phyloP scores from a whole-genome alignment of 1,140 invertebrate species.

The Nasonia longicornis region DNA sequence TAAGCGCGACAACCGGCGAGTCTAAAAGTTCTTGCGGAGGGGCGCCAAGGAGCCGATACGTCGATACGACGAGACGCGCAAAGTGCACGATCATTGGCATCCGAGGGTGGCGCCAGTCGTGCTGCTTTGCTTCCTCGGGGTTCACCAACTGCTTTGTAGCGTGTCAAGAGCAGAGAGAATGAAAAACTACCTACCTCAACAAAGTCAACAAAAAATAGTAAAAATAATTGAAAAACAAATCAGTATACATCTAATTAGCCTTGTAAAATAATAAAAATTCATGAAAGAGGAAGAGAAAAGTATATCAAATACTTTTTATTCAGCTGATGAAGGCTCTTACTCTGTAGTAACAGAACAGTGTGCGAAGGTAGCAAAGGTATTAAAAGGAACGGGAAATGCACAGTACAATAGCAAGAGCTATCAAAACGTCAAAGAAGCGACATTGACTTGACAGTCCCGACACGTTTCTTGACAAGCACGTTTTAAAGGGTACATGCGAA shows the following conservation, averaged over 20 bases:
- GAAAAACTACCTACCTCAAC: slow-evolving; percentile 16
- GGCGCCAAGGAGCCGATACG: neutral
- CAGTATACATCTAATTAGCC: neutral
- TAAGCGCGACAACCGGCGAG: neutral
- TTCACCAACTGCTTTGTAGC: slow-evolving; percentile 38
- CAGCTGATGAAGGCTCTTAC: slow-evolving; percentile 51
- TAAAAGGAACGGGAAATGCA: neutral
- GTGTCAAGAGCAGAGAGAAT: neutral
- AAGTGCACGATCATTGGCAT: slow-evolving; percentile 23
- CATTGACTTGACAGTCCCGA: neutral
- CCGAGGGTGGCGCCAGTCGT: slow-evolving; percentile 40
- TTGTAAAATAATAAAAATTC: slow-evolving; percentile 37
- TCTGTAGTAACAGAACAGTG: slow-evolving; percentile 14
- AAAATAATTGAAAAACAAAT: neutral
- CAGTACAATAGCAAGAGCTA: slow-evolving; percentile 40
- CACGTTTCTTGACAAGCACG: slow-evolving; percentile 29
- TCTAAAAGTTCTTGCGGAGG: neutral
- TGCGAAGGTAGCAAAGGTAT: slow-evolving; percentile 21
- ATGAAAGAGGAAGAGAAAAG: slow-evolving; percentile 38
- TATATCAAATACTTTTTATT: slow-evolving; percentile 45
- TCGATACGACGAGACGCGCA: neutral
- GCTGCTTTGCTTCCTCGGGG: slow-evolving; percentile 43
- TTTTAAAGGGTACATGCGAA: slow-evolving; percentile 46
- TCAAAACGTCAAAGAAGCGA: slow-evolving; percentile 48
- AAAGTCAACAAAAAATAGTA: neutral